These are phyloP conservation scores for Tetranychus piercei DNA, from an alignment of 2,888 invertebrate species.

Conservation along the genomic window DNA sequence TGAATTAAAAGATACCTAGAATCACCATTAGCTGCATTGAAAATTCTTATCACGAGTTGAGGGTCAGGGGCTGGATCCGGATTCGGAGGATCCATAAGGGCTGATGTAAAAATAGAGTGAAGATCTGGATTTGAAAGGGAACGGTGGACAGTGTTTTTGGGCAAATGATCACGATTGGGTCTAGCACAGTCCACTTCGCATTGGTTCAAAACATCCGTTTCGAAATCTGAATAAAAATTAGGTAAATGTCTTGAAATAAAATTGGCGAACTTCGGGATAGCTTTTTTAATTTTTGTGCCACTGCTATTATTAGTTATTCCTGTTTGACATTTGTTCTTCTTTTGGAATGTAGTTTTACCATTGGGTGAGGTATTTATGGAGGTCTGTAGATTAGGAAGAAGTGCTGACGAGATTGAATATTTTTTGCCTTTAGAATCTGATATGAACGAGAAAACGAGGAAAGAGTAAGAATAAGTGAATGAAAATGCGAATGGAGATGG, in stretches of 20 bases:
- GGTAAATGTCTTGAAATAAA: constrained; percentile 10
- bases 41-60: constrained; percentile 10
- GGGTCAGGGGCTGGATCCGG: neutral
- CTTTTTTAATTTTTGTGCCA: constrained; percentile 11
- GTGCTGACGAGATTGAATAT: constrained; percentile 8
- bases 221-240: constrained; percentile 4
- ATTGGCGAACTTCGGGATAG: constrained; percentile 10
- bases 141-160: neutral
- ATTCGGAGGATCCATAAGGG: neutral
- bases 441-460: neutral
- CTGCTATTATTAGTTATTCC: neutral
- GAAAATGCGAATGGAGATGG: neutral
- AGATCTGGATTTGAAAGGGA: constrained; percentile 12
- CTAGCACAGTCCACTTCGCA: neutral
- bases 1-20: constrained; percentile 20
- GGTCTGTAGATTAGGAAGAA: neutral
- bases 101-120: neutral
- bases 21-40: constrained; percentile 16
- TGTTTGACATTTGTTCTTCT: constrained; percentile 4
- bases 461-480: neutral
- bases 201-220: neutral
- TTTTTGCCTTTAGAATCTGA: constrained; percentile 7
- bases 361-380: neutral
- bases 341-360: neutral
- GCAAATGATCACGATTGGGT: neutral